A percentile compares a stretch with the other conserved stretches of the same genome.
Conservation (phyloP, 2,113 vertebrate genomes). For the Equus przewalskii region DNA sequence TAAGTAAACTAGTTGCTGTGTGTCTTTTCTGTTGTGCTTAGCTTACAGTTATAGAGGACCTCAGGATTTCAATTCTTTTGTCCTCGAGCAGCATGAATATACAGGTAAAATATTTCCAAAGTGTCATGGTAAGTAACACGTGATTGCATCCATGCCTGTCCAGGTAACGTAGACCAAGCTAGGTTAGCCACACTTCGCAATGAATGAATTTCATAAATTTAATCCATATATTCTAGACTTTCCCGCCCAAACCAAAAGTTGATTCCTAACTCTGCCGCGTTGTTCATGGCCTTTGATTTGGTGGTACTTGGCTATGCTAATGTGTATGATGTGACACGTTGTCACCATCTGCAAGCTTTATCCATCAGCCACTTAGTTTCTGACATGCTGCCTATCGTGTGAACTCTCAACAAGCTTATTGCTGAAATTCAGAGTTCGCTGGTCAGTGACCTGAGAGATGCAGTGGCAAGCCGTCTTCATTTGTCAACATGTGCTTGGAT, state of each 20-base stretch:
- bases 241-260: conserved; percentile 62
- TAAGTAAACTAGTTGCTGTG: conserved; percentile 76
- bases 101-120: conserved; percentile 64
- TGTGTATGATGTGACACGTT: conserved; percentile 67
- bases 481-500: not conserved
- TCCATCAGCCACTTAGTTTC: conserved; percentile 75
- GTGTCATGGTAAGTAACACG: conserved; percentile 58
- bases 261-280: conserved; percentile 58
- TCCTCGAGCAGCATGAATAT: conserved; percentile 66
- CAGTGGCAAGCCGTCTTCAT: not conserved
- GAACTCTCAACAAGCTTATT: conserved; percentile 60
- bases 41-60: conserved; percentile 75
- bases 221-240: conserved; percentile 48
- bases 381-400: conserved; percentile 63
- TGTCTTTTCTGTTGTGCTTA: conserved; percentile 81
- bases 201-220: conserved; percentile 68
- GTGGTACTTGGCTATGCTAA: conserved; percentile 77
- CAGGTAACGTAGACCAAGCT: conserved; percentile 75
- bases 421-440: conserved; percentile 59
- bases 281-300: conserved; percentile 80
- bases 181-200: conserved; percentile 73
- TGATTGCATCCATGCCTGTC: conserved; percentile 78
- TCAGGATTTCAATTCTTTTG: conserved; percentile 75
- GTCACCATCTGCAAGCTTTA: conserved; percentile 80
- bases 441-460: conserved; percentile 22